A percentile compares a stretch with the other conserved stretches of the same genome.
These are phyloP conservation scores for Drosophila melanogaster DNA, from an alignment of 1,140 invertebrate species.

Conservation along the genomic window Release_6_plus_ISO1_MT NC_004354.4:20325001-20325500, in stretches of 20 bases:
- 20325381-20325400: conserved; percentile 5
- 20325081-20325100: conserved; percentile 54
- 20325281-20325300: neutral
- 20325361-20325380: conserved; percentile 15
- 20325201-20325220: conserved; percentile 53
- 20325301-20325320: too few relatives aligned
- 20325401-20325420: conserved; percentile 28
- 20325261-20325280: neutral
- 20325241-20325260: conserved; percentile 41
- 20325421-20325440: neutral
- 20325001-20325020: conserved; percentile 73
- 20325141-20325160: conserved; percentile 41
- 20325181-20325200: conserved; percentile 81
- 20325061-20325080: conserved; percentile 81
- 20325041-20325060: conserved; percentile 51
- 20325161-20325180: conserved; percentile 79
- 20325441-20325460: neutral
- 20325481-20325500: conserved; percentile 77
- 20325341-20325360: conserved; percentile 1
- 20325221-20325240: conserved; percentile 40
- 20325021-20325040: conserved; percentile 18
- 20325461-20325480: conserved; percentile 48
- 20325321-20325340: conserved; percentile 32
- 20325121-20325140: neutral
- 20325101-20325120: neutral